A percentile compares a stretch with the other conserved stretches of the same genome.
Evolutionary conservation across 2,888 invertebrate species (phyloP).

Genomic region (Stramonita haemastoma): DNA sequence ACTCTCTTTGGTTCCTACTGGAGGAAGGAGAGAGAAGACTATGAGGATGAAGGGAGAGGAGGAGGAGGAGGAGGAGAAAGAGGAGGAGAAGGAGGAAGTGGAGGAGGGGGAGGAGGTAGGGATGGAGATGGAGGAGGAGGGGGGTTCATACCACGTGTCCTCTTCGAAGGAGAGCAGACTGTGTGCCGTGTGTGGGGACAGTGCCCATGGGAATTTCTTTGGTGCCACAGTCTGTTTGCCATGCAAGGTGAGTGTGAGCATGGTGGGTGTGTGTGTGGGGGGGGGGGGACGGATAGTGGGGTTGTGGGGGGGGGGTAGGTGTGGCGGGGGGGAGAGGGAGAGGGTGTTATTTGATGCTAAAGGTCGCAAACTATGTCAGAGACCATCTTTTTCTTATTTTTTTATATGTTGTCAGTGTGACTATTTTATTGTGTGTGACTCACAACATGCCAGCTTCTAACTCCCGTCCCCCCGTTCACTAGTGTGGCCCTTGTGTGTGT

Average conservation of each 20-base stretch:
- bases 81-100: neutral
- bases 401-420: neutral
- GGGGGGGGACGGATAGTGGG: too few relatives aligned
- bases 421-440: too few relatives aligned
- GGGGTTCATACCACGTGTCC: neutral
- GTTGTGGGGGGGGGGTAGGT: neutral
- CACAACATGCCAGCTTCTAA: too few relatives aligned
- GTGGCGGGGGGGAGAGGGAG: neutral
- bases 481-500: too few relatives aligned
- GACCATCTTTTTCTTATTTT: neutral
- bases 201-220: slow-evolving; percentile 70
- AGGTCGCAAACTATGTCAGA: too few relatives aligned
- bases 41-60: neutral
- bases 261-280: neutral
- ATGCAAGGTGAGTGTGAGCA: slow-evolving; percentile 62
- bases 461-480: too few relatives aligned
- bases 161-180: neutral
- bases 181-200: slow-evolving; percentile 69
- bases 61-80: neutral
- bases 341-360: neutral
- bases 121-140: neutral
- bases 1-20: neutral
- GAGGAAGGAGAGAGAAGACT: neutral
- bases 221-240: slow-evolving; percentile 71
- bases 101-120: neutral